Evolutionary conservation across 2,113 vertebrate species (phyloP).

Genomic region (Heterotis niloticus): DNA sequence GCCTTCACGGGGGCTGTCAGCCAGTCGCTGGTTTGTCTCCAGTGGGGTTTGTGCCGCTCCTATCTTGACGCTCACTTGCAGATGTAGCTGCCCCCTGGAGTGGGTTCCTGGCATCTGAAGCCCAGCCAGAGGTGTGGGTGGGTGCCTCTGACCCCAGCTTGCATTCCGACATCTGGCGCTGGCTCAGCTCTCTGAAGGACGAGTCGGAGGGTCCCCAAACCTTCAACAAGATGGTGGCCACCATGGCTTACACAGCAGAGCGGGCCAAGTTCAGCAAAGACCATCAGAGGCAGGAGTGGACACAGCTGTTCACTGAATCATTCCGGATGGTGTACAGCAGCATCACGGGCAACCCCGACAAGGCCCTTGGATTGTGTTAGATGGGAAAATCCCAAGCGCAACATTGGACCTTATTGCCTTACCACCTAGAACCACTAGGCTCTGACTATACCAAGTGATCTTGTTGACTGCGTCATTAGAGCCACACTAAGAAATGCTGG

Average conservation of each 20-base stretch:
- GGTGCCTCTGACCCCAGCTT: conserved; percentile 79
- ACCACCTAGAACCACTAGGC: no score
- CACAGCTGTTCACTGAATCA: conserved; percentile 88
- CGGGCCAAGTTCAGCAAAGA: conserved; percentile 90
- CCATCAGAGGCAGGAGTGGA: conserved; percentile 86
- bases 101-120: conserved; percentile 74
- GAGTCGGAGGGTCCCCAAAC: conserved; percentile 61
- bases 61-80: conserved; percentile 94
- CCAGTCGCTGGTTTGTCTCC: background rate
- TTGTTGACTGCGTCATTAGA: no score
- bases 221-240: conserved; percentile 85
- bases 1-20: background rate
- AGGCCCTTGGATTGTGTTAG: conserved; percentile 77
- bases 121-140: conserved; percentile 79
- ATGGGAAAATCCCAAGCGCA: background rate
- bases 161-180: conserved; percentile 75
- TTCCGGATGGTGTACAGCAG: conserved; percentile 93
- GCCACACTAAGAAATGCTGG: no score
- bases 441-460: no score
- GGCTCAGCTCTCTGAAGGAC: conserved; percentile 80
- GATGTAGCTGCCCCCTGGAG: conserved; percentile 74
- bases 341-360: conserved; percentile 84
- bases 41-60: conserved; percentile 54
- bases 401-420: no score
- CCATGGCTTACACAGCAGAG: conserved; percentile 93